Evolutionary conservation across 2,888 invertebrate genomes (phyloP), one percentile per base, ranked within the genome.

Genomic region (Chirona hameri): DNA sequence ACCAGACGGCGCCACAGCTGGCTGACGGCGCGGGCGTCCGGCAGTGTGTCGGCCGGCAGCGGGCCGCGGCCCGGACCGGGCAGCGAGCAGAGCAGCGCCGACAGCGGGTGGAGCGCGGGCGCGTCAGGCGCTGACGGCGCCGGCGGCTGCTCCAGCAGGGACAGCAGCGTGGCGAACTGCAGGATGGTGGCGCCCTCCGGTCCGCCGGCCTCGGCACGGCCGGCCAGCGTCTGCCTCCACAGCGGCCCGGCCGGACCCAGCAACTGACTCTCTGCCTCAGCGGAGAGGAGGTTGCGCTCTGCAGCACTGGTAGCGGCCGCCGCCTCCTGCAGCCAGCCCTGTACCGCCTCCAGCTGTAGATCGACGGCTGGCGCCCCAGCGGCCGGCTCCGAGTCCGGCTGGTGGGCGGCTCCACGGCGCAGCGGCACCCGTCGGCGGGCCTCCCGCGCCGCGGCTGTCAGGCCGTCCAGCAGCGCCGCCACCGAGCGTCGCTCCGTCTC

Each of bases 1-100:
- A 84, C 79, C 39, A 83, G 83, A 15, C 83, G 83, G 55, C 84
- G 76, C 46, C 9, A 27, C 21, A 76, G 46, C 46, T 39, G 9
- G 39, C 76, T 12, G 7, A 76, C 10, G 24, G 76, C 24, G 76
- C 39, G 76, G 24, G 39, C 24, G 39, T 76, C 76, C 21, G 76
- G 76, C 24, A 76, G 76, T 24, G 76, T 21, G 76, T 76, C 76
- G 39, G 27, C 39, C 76, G 76, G 76, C 24, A 76, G 76, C 24
- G 46, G 76, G 0, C 14, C 10, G 9, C 21, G 76, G 18, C 46
- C 76, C 9, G 65, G n/a, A 1, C n/a, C 27, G 2, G 76, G 46
- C 76, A 76, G 76, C 24, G 39, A 18, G 14, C 14, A 12, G 39
- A 76, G 76, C 76, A 46, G 76, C 24, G 39, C 39, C 24, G 24